Evolutionary conservation across 2,113 vertebrate species (phyloP), one percentile per base, ranked within the genome.

Genomic region (Channa argus): DNA sequence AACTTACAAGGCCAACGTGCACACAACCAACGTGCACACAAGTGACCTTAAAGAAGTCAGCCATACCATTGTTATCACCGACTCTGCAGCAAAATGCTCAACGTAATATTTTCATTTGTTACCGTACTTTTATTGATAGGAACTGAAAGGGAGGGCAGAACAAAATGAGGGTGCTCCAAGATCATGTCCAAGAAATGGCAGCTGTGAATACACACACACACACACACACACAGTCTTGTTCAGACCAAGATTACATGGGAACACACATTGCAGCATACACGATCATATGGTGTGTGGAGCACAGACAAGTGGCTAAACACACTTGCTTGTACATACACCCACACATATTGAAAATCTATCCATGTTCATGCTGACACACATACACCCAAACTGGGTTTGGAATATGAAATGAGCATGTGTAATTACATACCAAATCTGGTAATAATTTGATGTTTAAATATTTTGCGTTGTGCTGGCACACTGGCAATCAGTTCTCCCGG

Each of bases 391-490:
- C 10, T 8, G 77, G 61, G 33, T 59, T 24, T 8, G 59, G 70
- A 62, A 83, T 82, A 87, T 68, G 38, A 82, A 89, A 84, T 64
- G 71, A 80, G 83, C 51, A 69, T 82, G 66, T 78, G 83, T 90
- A 84, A 89, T 93, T 90, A 89, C 70, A 88, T 77, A 79, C 83
- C 38, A 83, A 70, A 74, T 10, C 8, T 15, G 47, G 69, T 91
- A 89, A 91, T 89, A 81, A 92, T 88, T 82, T 62, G 62, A 77
- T 53, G 54, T 84, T 91, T 93, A 87, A 93, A 94, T 93, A 92
- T 94, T 94, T 68, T 82, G 69, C 72, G 67, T 87, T 76, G 63
- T 39, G 47, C 80, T 38, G 71, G 68, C 71, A 61, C 74, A 14
- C 33, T 3, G 24, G 68, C 77, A 82, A 86, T 90, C 74, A 49